These are phyloP conservation scores for Perizoma flavofasciatum DNA, from an alignment of 2,888 invertebrate species.

Conservation along the genomic window DNA sequence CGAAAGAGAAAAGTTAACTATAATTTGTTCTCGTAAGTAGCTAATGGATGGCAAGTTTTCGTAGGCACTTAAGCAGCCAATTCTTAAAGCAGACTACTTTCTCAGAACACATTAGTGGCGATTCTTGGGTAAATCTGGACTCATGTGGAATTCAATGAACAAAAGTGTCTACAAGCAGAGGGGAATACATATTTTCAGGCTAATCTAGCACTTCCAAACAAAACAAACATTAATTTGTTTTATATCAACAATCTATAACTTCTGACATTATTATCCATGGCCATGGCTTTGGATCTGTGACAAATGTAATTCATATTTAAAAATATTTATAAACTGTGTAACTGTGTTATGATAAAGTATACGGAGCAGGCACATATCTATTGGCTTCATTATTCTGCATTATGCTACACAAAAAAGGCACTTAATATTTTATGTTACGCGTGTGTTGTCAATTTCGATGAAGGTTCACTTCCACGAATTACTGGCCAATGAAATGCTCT, in stretches of 20 bases:
- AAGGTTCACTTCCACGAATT: conserved; percentile 67
- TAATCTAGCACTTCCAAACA: too few species aligned
- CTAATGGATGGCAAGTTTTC: conserved; percentile 78
- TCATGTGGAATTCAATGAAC: conserved; percentile 73
- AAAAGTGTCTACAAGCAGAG: conserved; percentile 16
- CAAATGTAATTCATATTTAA: too few species aligned
- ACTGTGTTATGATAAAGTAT: neutral
- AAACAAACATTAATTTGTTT: too few species aligned
- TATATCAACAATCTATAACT: too few species aligned
- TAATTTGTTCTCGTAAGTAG: conserved; percentile 76
- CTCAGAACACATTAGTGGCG: conserved; percentile 77
- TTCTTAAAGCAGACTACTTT: conserved; percentile 76
- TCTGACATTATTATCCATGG: too few species aligned
- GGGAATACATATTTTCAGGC: too few species aligned
- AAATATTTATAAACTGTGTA: too few species aligned
- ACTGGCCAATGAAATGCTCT: conserved; percentile 70
- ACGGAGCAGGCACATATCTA: neutral
- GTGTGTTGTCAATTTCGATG: conserved; percentile 68
- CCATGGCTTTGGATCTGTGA: too few species aligned
- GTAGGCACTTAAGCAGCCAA: conserved; percentile 77
- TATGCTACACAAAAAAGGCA: conserved; percentile 40
- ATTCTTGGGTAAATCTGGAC: conserved; percentile 73
- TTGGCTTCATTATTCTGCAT: neutral
- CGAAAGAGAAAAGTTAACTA: conserved; percentile 72
- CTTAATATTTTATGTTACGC: conserved; percentile 65